Conservation (phyloP, 2,797 vertebrate species). For the Anniella stebbinsi region DNA sequence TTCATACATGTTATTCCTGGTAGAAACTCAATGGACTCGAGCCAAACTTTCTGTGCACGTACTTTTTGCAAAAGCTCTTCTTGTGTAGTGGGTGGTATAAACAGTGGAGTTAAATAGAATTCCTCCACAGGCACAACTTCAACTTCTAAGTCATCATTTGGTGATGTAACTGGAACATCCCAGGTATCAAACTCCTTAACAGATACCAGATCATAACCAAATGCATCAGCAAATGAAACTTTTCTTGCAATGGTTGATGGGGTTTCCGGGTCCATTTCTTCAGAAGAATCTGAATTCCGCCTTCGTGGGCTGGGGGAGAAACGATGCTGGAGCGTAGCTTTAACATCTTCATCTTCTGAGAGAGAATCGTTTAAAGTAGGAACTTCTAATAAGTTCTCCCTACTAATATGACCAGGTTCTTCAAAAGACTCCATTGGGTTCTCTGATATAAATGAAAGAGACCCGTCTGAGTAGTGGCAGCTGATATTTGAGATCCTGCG, state of each 20-base stretch:
- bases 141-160: slow-evolving; percentile 63
- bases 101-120: slow-evolving; percentile 86
- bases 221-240: slow-evolving; percentile 96
- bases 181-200: slow-evolving; percentile 92
- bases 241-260: slow-evolving; percentile 82
- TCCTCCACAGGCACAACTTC: slow-evolving; percentile 80
- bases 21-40: slow-evolving; percentile 88
- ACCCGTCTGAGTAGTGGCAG: slow-evolving; percentile 80
- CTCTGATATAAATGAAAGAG: slow-evolving; percentile 81
- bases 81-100: slow-evolving; percentile 83
- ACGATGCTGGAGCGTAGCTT: slow-evolving; percentile 82
- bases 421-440: slow-evolving; percentile 90
- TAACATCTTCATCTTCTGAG: slow-evolving; percentile 79
- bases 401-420: slow-evolving; percentile 75
- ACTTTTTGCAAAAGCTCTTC: slow-evolving; percentile 87
- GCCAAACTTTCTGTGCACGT: slow-evolving; percentile 83
- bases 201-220: slow-evolving; percentile 94
- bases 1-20: slow-evolving; percentile 86
- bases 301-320: slow-evolving; percentile 85
- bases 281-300: slow-evolving; percentile 84
- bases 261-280: slow-evolving; percentile 84
- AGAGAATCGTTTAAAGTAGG: slow-evolving; percentile 73
- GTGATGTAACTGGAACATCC: slow-evolving; percentile 74
- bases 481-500: slow-evolving; percentile 89
- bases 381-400: slow-evolving; percentile 82